These are phyloP conservation scores for Nephrocerus scutellatus DNA, from an alignment of 2,888 invertebrate species.

Conservation along the genomic window DNA sequence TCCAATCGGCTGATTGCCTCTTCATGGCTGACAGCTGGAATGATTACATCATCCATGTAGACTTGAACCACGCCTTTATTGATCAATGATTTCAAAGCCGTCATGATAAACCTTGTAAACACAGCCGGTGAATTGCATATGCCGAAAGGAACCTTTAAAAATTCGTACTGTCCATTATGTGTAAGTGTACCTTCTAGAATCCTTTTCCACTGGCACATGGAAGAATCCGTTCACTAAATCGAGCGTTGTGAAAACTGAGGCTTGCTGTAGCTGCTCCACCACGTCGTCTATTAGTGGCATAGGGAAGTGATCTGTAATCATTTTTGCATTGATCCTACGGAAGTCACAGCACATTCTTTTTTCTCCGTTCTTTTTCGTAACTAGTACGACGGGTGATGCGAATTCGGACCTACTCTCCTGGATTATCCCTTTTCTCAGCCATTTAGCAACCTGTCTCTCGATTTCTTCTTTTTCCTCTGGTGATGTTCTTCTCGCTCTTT, in stretches of 20 bases:
- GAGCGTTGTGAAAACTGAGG: conserved; percentile 2
- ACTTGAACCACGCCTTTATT: conserved; percentile 1
- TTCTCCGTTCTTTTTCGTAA: conserved; percentile 8
- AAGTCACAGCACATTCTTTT: conserved; percentile 6
- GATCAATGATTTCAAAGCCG: conserved; percentile 25
- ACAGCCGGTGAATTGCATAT: conserved; percentile 10
- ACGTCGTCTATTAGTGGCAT: conserved; percentile 8
- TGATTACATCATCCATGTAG: conserved; percentile 5
- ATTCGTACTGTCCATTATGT: conserved; percentile 8
- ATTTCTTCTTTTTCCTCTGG: conserved; percentile 24
- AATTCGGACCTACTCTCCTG: conserved; percentile 27
- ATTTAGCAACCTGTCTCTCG: conserved; percentile 26
- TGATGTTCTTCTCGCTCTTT: conserved; percentile 2
- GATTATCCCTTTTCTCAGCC: conserved; percentile 7
- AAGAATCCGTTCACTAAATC: conserved; percentile 9
- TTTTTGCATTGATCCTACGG: conserved; percentile 4
- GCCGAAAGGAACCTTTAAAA: conserved; percentile 4
- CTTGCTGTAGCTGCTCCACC: conserved; percentile 3
- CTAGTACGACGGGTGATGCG: conserved; percentile 24
- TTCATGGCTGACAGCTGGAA: conserved; percentile 1
- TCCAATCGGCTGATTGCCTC: conserved; percentile 4
- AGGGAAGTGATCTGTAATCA: conserved; percentile 7
- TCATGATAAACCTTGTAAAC: not conserved
- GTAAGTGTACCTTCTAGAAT: conserved; percentile 6
- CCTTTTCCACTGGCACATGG: conserved; percentile 4